A percentile compares a stretch with the other conserved stretches of the same genome.
Conservation (phyloP, 2,888 invertebrate genomes). For the Tribolium freemani region DNA sequence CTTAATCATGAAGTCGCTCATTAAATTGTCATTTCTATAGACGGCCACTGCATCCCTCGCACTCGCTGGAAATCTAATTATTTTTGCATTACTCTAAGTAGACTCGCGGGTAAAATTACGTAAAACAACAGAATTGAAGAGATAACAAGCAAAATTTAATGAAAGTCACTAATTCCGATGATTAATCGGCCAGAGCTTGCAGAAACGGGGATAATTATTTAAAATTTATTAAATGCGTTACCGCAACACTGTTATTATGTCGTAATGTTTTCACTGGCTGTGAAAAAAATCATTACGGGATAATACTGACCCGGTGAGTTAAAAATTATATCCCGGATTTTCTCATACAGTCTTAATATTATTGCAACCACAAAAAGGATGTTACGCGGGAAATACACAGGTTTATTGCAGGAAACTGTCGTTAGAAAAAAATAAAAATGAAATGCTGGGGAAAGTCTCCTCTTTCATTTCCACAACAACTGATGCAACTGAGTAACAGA, state of each 20-base stretch:
- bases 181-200: constrained; percentile 20
- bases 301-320: constrained; percentile 20
- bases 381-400: not conserved
- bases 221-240: constrained; percentile 23
- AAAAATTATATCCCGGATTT: constrained; percentile 32
- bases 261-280: constrained; percentile 13
- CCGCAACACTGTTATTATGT: constrained; percentile 20
- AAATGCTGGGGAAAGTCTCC: not conserved
- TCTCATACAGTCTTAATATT: constrained; percentile 13
- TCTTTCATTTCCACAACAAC: too few relatives aligned
- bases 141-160: constrained; percentile 37
- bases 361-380: constrained; percentile 11
- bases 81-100: constrained; percentile 54
- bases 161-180: constrained; percentile 26
- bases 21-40: constrained; percentile 46
- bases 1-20: constrained; percentile 44
- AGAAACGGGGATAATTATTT: constrained; percentile 30
- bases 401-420: not conserved
- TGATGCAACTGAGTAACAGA: not conserved
- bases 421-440: not conserved
- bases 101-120: constrained; percentile 49
- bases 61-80: constrained; percentile 51
- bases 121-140: constrained; percentile 30
- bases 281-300: constrained; percentile 31
- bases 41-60: constrained; percentile 29